Evolutionary conservation across 2,888 invertebrate genomes (phyloP), one percentile per base, ranked within the genome.

Genomic region (Nemapogon koenigi): DNA sequence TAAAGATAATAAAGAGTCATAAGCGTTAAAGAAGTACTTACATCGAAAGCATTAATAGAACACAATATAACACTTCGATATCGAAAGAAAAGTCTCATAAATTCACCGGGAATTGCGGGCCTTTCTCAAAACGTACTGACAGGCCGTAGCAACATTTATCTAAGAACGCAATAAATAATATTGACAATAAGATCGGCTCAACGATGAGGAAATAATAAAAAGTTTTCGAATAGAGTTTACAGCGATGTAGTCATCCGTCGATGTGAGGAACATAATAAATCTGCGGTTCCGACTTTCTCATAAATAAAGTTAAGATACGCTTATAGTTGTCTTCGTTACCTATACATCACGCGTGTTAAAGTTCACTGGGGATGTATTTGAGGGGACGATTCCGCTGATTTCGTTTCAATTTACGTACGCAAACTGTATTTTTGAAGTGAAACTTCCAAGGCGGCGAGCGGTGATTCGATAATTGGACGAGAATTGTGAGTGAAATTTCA

Each of bases 251-350:
- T 53, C 59, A 62, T 66, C 62, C 56, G 59, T 65, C 59, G 57
- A 57, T 53, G 18, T 58, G 59, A 60, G 62, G 57, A 63, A 64
- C 56, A 57, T 53, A 59, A 71, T 72, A 76, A 70, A 75, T 76
- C 66, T 59, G 41, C 46, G 53, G 58, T 62, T 60, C 58, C 56
- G 56, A 54, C 51, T 57, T 56, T 46, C 60, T 57, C 59, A 66
- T 67, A 66, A 67, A 67, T 66, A 68, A 62, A 59, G 52, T 50
- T 52, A 47, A 47, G 45, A 10, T n/a, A 16, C 50, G 52, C 52
- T 53, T 55, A 8, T 37, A 37, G 32, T 29, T 15, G 48, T 59
- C 50, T 57, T 44, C 49, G 53, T n/a, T n/a, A n/a, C 56, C 59
- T 61, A 4, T 61, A 61, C 50, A 51, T 51, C 54, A 46, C 44